Evolutionary conservation across 2,888 invertebrate genomes (phyloP).

Genomic region (Epinotia brunnichana): DNA sequence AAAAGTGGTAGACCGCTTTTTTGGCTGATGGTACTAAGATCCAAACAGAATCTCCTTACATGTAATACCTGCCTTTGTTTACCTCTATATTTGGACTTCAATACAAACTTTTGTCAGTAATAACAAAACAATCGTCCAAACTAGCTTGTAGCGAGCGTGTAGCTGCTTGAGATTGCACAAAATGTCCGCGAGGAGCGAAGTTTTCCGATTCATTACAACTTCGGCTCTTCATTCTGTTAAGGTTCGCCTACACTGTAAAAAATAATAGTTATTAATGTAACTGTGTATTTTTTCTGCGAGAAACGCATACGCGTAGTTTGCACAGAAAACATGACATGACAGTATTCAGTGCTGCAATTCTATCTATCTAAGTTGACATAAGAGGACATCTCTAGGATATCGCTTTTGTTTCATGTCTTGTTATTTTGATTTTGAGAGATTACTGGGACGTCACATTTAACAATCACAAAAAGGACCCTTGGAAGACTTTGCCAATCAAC

Average conservation of each 20-base stretch:
- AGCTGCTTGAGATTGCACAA: slow-evolving; percentile 53
- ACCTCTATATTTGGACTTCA: slow-evolving; percentile 22
- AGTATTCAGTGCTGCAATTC: background rate
- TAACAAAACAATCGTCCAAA: slow-evolving; percentile 41
- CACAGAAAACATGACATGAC: background rate
- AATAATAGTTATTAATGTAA: slow-evolving; percentile 3
- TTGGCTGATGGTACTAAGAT: too few relatives aligned
- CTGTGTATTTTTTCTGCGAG: background rate
- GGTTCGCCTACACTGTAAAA: slow-evolving; percentile 40
- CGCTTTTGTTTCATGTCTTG: background rate
- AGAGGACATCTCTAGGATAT: background rate
- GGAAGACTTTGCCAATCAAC: too few relatives aligned
- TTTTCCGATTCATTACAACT: slow-evolving; percentile 64
- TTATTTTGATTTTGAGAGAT: too few relatives aligned
- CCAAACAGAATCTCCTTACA: slow-evolving; percentile 10
- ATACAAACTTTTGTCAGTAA: slow-evolving; percentile 31
- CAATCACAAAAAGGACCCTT: too few relatives aligned
- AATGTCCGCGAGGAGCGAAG: slow-evolving; percentile 55
- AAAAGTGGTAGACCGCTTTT: too few relatives aligned
- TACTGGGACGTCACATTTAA: too few relatives aligned
- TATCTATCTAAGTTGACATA: background rate
- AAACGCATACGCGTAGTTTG: background rate
- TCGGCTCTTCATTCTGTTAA: slow-evolving; percentile 50
- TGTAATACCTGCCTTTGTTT: slow-evolving; percentile 2
- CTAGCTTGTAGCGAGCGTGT: slow-evolving; percentile 33